Evolutionary conservation across 2,797 vertebrate species (phyloP), one percentile per base, ranked within the genome.

Genomic region (Oophaga sylvatica): DNA sequence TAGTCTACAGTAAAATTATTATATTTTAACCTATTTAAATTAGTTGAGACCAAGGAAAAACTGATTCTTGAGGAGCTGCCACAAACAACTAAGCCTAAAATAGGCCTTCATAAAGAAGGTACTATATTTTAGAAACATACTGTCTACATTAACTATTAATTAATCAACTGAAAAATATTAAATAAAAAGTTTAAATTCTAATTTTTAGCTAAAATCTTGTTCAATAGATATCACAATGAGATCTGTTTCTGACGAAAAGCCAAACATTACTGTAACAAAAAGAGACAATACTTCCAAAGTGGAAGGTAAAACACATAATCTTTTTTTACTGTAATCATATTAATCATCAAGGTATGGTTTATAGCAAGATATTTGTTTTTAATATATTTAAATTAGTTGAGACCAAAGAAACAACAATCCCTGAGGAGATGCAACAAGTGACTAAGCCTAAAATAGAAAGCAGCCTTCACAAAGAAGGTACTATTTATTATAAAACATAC

Each of bases 11-110:
- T 9, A 81, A 26, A 71, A 26, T 19, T 35, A 35, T n/a, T 10
- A 3, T 35, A 19, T 35, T 41, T 71, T 35, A 71, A 17, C 82
- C 73, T 84, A 73, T 57, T 45, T 62, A 87, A 65, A 87, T 62
- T 56, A 83, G 86, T 35, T 35, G 80, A 77, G 29, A 56, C 7
- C 1, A 80, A 53, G n/a, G 63, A 87, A 62, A 68, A 2, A 19
- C 13, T 1, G 10, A 78, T 56, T 4, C 71, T 20, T 35, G 26
- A 45, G 31, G 53, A 68, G 35, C 56, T 57, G 15, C 80, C 19
- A 67, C 81, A 71, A 13, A n/a, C 26, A 13, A n/a, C 35, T 83
- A 22, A 20, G 48, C n/a, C 60, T 70, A 75, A 83, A 81, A 81
- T 71, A 4, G n/a, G 0, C 13, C 31, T 57, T 68, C 63, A 41